Evolutionary conservation across 2,888 invertebrate species (phyloP).

Genomic region (Hypomecis punctinalis): DNA sequence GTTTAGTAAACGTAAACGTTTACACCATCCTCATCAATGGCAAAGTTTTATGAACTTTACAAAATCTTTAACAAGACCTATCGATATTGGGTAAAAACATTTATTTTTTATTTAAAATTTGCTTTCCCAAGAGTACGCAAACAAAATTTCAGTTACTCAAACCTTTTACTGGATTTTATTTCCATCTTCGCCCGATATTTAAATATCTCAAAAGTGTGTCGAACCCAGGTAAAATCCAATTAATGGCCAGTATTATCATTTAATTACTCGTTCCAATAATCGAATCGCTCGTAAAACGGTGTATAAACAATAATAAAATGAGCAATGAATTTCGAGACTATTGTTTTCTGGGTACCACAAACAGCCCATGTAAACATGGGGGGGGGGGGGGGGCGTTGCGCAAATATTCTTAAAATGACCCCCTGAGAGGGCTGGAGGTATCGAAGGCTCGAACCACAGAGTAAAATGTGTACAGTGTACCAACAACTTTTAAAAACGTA

Average conservation of each 20-base stretch:
- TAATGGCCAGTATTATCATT: conserved; percentile 84
- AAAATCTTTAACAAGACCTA: too few relatives aligned
- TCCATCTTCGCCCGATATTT: conserved; percentile 43
- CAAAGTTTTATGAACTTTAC: too few relatives aligned
- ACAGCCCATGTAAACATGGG: conserved; percentile 82
- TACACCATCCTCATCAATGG: too few relatives aligned
- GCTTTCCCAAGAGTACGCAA: background rate
- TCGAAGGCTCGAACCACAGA: conserved; percentile 53
- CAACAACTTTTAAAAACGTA: too few relatives aligned
- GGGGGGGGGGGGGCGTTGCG: conserved; percentile 73
- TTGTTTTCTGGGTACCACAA: conserved; percentile 84
- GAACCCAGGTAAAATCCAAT: conserved; percentile 80
- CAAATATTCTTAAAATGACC: conserved; percentile 85
- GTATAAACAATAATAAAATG: conserved; percentile 85
- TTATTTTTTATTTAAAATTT: background rate
- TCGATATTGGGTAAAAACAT: too few relatives aligned
- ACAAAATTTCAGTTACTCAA: conserved; percentile 7
- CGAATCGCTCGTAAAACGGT: conserved; percentile 83
- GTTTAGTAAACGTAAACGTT: too few relatives aligned
- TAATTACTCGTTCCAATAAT: conserved; percentile 84
- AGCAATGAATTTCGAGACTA: conserved; percentile 84
- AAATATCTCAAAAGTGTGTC: conserved; percentile 56
- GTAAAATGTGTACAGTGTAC: too few relatives aligned
- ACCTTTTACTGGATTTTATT: conserved; percentile 18
- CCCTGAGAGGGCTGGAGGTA: conserved; percentile 66